Evolutionary conservation across 2,888 invertebrate species (phyloP), one percentile per base, ranked within the genome.

Genomic region (Ctenicera cuprea): DNA sequence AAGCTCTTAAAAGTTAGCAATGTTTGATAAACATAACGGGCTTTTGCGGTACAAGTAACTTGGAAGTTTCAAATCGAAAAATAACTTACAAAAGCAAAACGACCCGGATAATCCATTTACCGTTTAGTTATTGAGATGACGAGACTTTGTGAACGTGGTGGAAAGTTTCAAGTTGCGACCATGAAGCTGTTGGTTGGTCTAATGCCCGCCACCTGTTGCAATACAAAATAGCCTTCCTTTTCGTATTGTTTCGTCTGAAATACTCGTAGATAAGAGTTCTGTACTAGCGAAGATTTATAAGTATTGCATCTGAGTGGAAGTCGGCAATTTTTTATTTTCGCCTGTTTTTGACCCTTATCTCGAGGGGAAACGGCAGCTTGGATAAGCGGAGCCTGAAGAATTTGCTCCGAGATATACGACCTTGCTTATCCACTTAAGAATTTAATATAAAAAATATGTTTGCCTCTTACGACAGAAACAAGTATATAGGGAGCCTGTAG

Each of bases 151-250:
- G 41, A 41, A 14, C 14, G 41, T 14, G 7, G 14, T 41, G 14
- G 14, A 50, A 50, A 20, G 5, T 50, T 50, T 12, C 20, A 11
- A 11, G 11, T 22, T 12, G 22, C 22, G 12, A 22, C 18, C 18
- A 48, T 9, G 11, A 9, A 14, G 20, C 12, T 12, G 50, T 50
- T 45, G 18, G 38, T n/a, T 14, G 1, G 52, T 54, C 14, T 54
- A 54, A 54, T 54, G 50, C n/a, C 30, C 54, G 14, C 54, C 54
- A 54, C 54, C 54, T 54, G 54, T 54, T 54, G 54, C 54, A 30
- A 33, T 26, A 4, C 7, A 8, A 54, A 54, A 30, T 16, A 14
- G 30, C 11, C 14, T 54, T 22, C 54, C 50, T 20, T 22, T 9
- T 7, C 18, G 30, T 16, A n/a, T 12, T 54, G 54, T 50, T 20